Conservation (phyloP, 2,888 invertebrate species). For the Dasysyrphus tricinctus region DNA sequence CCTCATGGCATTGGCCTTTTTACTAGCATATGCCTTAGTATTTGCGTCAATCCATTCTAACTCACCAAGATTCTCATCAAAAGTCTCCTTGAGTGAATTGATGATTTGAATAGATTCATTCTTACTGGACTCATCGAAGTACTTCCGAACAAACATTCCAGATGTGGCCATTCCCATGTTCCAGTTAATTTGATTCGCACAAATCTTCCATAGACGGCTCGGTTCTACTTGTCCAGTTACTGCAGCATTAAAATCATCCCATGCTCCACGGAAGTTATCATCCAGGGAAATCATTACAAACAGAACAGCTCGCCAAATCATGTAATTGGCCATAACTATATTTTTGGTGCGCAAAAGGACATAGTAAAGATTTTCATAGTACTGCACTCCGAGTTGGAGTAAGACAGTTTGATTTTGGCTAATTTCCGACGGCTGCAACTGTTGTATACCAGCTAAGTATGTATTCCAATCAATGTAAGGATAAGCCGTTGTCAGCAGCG, state of each 20-base stretch:
- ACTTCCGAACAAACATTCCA: constrained; percentile 85
- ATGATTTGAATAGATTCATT: constrained; percentile 92
- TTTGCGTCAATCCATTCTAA: constrained; percentile 96
- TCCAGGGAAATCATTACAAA: constrained; percentile 52
- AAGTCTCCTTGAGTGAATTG: constrained; percentile 91
- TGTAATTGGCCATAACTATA: constrained; percentile 73
- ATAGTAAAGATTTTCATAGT: constrained; percentile 59
- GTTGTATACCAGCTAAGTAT: constrained; percentile 63
- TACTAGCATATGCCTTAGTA: constrained; percentile 91
- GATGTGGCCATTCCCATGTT: constrained; percentile 90
- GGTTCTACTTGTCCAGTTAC: constrained; percentile 92
- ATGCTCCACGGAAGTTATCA: constrained; percentile 54
- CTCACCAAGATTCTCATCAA: constrained; percentile 91
- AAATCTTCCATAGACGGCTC: constrained; percentile 93
- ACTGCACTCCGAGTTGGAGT: constrained; percentile 85
- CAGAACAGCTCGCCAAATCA: constrained; percentile 70
- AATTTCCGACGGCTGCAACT: background rate
- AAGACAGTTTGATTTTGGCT: constrained; percentile 39
- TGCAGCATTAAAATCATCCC: constrained; percentile 85
- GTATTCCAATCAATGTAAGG: constrained; percentile 68
- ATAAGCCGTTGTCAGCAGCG: constrained; percentile 44
- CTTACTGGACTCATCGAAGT: constrained; percentile 85
- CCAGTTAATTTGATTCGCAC: constrained; percentile 93
- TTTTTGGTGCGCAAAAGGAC: constrained; percentile 53
- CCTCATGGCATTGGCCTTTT: constrained; percentile 94